Evolutionary conservation across 2,888 invertebrate species (phyloP), one percentile per base, ranked within the genome.

Genomic region (Mystacides longicornis): DNA sequence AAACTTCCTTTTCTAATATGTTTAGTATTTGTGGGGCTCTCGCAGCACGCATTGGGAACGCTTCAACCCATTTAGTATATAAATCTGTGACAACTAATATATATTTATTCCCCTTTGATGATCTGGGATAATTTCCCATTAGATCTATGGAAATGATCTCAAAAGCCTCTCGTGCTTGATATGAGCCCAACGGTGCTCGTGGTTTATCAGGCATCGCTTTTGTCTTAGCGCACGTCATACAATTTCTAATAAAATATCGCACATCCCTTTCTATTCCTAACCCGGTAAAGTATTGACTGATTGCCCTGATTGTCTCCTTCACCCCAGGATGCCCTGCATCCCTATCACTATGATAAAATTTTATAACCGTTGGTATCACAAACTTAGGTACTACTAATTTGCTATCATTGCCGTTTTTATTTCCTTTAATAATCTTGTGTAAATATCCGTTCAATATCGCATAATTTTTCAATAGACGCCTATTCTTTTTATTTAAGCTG

Each of bases 21-120:
- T 7, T 7, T 9, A 47, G 7, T 9, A 47, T 5, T 5, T 4
- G 18, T 1, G 16, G 16, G 1, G 59, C 43, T 1, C 54, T 51
- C 7, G 59, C 46, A 5, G 20, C 19, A 11, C 49, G 27, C 9
- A 60, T 37, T 1, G 64, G 54, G 46, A 60, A 63, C 0, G 63
- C 64, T 45, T 64, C 64, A 1, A 58, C 55, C 63, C 65, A 65
- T 16, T 59, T 53, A 14, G 60, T 62, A 31, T 60, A 64, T 1
- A 63, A 11, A 23, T 64, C 63, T 1, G 62, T 64, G 0, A 62
- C 47, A 0, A 64, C 64, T 7, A 64, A 49, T 11, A 64, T 45
- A 48, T 46, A 59, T 5, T 50, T 42, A 42, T 60, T 59, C 2
- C 60, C 59, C n/a, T 9, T 19, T 3, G 31, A n/a, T 2, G 60